Conservation (phyloP, 1,140 invertebrate genomes). For the Heliconius melpomene region DNA sequence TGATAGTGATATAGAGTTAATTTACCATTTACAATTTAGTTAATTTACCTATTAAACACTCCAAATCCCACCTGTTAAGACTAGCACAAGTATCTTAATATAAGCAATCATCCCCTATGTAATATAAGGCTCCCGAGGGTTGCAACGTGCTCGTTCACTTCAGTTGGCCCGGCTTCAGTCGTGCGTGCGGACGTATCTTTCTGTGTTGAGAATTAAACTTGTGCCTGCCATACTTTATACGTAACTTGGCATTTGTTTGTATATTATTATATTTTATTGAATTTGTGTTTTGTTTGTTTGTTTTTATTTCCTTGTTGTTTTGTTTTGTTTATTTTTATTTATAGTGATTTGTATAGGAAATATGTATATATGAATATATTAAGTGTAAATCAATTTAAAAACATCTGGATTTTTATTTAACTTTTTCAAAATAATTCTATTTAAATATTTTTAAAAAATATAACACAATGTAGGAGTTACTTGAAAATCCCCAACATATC, state of each 20-base stretch:
- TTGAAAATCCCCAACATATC: not conserved
- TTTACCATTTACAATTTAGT: no score
- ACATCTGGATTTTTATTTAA: not conserved
- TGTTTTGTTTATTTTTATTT: no score
- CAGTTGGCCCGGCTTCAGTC: constrained; percentile 19
- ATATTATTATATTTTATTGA: not conserved
- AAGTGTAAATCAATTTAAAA: not conserved
- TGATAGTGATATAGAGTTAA: no score
- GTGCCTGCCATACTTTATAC: constrained; percentile 30
- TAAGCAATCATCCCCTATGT: not conserved
- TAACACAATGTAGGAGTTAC: not conserved
- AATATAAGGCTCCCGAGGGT: constrained; percentile 8
- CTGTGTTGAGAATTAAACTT: not conserved
- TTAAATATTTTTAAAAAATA: not conserved
- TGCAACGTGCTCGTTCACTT: constrained; percentile 22
- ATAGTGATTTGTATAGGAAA: no score
- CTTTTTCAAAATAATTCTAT: not conserved
- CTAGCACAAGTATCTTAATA: not conserved
- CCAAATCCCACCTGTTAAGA: not conserved
- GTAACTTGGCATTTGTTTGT: not conserved
- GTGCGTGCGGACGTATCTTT: constrained; percentile 10
- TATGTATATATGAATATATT: not conserved
- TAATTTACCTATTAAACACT: not conserved
- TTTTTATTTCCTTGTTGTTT: not conserved
- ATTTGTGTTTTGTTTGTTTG: constrained; percentile 5